Evolutionary conservation across 2,113 vertebrate species (phyloP).

Genomic region (Psittacula cyanocephala): DNA sequence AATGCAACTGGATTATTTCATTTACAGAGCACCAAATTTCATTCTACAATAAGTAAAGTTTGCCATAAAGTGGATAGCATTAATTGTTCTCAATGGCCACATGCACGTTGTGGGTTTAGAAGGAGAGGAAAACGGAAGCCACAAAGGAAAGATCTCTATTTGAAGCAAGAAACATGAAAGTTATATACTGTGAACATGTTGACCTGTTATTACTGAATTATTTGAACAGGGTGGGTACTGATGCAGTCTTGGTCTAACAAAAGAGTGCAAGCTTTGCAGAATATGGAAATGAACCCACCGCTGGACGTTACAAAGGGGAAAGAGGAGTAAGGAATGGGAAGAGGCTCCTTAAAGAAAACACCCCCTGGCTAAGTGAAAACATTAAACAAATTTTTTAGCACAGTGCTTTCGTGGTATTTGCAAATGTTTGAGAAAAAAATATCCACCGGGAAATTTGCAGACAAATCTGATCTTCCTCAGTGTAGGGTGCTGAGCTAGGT

Average conservation of each 20-base stretch:
- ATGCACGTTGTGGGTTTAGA: accelerated
- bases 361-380: not conserved
- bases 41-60: not conserved
- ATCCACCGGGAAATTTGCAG: not conserved
- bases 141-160: not conserved
- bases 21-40: not conserved
- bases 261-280: not conserved
- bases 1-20: not conserved
- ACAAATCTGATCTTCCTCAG: not conserved
- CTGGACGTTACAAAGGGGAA: not conserved
- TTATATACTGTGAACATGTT: not conserved
- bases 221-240: not conserved
- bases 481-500: not conserved
- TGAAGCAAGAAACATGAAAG: not conserved
- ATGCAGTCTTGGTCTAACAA: not conserved
- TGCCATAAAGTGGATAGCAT: not conserved
- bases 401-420: not conserved
- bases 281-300: not conserved
- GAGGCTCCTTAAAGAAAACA: not conserved
- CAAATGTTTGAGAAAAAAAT: not conserved
- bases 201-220: not conserved
- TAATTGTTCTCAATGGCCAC: not conserved
- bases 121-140: not conserved
- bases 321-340: not conserved
- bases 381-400: not conserved